A percentile compares a stretch with the other conserved stretches of the same genome.
phyloP scores from a whole-genome alignment of 2,797 vertebrate species.

The Pseudochirops corinnae region DNA sequence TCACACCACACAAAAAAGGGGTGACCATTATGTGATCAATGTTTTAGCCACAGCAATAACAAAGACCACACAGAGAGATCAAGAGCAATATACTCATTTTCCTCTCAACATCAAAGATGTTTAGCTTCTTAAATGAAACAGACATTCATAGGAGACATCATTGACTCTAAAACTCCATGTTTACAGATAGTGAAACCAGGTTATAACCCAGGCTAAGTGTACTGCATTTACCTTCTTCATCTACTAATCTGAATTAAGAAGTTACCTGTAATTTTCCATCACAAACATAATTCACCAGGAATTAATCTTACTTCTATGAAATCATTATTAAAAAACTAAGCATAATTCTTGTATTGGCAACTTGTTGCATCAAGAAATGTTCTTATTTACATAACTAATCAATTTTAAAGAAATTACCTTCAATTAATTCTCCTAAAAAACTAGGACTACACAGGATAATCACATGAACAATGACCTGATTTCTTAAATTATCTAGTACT shows the following conservation, averaged over 20 bases:
- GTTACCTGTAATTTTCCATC: not conserved
- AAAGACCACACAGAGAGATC: not conserved
- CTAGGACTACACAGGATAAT: not conserved
- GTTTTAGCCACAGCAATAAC: not conserved
- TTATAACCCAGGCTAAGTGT: not conserved
- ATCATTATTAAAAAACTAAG: not conserved
- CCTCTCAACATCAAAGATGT: not conserved
- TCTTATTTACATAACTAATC: not conserved
- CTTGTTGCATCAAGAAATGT: not conserved
- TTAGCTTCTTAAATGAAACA: not conserved
- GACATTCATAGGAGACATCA: not conserved
- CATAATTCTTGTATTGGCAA: not conserved
- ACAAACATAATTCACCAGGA: not conserved
- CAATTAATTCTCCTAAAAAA: not conserved
- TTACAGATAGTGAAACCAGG: not conserved
- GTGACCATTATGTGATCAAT: not conserved
- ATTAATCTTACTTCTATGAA: not conserved
- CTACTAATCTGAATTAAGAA: not conserved
- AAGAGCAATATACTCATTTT: not conserved
- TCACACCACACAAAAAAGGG: not conserved
- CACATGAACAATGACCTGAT: not conserved
- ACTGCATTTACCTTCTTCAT: not conserved
- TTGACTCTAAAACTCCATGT: not conserved
- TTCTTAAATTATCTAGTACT: not conserved
- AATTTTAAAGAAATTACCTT: not conserved